Evolutionary conservation across 2,888 invertebrate species (phyloP).

Genomic region (Pristionchus japonicus): DNA sequence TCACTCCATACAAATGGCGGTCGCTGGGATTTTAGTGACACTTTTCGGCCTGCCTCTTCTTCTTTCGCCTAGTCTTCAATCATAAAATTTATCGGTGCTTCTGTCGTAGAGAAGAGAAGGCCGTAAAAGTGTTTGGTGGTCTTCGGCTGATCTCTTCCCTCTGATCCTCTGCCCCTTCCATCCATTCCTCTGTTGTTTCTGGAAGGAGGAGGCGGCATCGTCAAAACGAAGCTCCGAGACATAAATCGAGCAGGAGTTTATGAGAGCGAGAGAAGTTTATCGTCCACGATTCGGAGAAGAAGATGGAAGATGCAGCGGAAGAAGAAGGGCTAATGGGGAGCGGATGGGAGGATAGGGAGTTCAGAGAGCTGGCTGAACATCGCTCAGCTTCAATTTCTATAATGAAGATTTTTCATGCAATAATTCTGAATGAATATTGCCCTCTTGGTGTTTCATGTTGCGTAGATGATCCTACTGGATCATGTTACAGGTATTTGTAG

Average conservation of each 20-base stretch:
- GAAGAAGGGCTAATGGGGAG: background rate
- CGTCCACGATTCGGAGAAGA: background rate
- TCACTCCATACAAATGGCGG: slow-evolving; percentile 39
- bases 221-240: slow-evolving; percentile 5
- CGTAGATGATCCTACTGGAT: background rate
- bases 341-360: background rate
- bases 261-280: slow-evolving; percentile 26
- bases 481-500: background rate
- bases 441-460: background rate
- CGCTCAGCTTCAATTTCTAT: too few species aligned
- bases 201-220: slow-evolving; percentile 34
- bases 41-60: slow-evolving; percentile 30
- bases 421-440: too few species aligned
- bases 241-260: slow-evolving; percentile 3
- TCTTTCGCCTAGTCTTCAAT: background rate
- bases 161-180: background rate
- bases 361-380: too few species aligned
- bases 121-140: slow-evolving; percentile 44
- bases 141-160: background rate
- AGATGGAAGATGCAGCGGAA: background rate
- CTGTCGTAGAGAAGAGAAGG: background rate
- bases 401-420: background rate
- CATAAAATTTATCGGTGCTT: slow-evolving; percentile 43
- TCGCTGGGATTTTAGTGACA: slow-evolving; percentile 46
- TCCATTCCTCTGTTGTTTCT: background rate